Percentiles rank a stretch among this genome's conserved stretches.
Evolutionary conservation across 2,113 vertebrate genomes (phyloP).

Genomic region (Orientallactaga bullata): DNA sequence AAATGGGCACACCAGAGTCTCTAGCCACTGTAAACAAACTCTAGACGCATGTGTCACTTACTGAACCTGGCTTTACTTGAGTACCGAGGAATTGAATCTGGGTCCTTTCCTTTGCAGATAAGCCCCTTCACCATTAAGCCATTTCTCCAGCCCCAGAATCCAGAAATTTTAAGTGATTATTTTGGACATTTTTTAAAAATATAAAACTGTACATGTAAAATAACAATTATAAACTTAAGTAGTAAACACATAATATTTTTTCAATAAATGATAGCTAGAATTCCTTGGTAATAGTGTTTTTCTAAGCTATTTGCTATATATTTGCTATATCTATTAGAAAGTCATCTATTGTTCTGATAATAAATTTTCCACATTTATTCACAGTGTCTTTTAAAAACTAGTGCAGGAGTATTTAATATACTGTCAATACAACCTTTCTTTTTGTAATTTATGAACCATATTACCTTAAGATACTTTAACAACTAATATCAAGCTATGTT

Average conservation of each 20-base stretch:
- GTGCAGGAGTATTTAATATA: conserved; percentile 29
- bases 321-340: conserved; percentile 41
- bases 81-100: too few species aligned
- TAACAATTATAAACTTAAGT: not conserved
- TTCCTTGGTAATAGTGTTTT: conserved; percentile 42
- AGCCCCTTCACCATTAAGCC: too few species aligned
- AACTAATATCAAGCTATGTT: not conserved
- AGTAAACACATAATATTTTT: conserved; percentile 12
- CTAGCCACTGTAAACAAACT: too few species aligned
- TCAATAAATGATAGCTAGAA: not conserved
- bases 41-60: too few species aligned
- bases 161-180: conserved; percentile 49
- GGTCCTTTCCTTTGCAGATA: too few species aligned
- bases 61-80: too few species aligned
- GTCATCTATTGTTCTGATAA: not conserved
- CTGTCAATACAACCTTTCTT: not conserved
- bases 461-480: not conserved
- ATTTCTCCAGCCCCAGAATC: not conserved
- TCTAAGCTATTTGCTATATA: not conserved
- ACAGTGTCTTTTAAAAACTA: conserved; percentile 19
- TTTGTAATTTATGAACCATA: not conserved
- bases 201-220: conserved; percentile 39
- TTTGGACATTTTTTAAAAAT: conserved; percentile 35
- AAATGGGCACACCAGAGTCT: too few species aligned
- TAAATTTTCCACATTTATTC: conserved; percentile 31